Evolutionary conservation across 2,888 invertebrate genomes (phyloP).

Genomic region (Agrotis segetum): DNA sequence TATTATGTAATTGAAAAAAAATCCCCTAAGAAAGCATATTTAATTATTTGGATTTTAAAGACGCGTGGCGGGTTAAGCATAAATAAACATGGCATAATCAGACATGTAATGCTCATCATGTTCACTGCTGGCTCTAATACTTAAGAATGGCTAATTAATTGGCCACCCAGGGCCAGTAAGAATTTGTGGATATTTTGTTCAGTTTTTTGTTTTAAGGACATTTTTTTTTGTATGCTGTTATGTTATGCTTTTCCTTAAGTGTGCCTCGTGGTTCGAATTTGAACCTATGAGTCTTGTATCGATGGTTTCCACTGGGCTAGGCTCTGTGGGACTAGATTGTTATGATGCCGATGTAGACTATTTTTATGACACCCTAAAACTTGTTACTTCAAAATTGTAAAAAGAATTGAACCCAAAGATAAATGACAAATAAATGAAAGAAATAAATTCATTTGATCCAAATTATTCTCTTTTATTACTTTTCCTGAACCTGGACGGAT

Average conservation of each 20-base stretch:
- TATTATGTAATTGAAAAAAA: too few relatives aligned
- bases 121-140: not conserved
- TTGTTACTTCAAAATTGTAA: slow-evolving; percentile 1
- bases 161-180: too few relatives aligned
- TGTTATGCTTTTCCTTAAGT: not conserved
- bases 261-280: not conserved
- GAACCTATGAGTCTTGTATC: not conserved
- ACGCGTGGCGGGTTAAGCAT: not conserved
- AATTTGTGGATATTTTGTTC: too few relatives aligned
- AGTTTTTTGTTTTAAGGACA: too few relatives aligned
- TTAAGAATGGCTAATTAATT: too few relatives aligned
- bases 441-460: slow-evolving; percentile 20
- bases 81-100: not conserved
- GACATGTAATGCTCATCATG: not conserved
- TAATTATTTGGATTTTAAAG: not conserved
- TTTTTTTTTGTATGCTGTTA: not conserved
- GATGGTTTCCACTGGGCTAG: too few relatives aligned
- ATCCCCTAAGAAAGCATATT: not conserved
- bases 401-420: slow-evolving; percentile 18
- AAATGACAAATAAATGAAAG: slow-evolving; percentile 13
- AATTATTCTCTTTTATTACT: slow-evolving; percentile 11
- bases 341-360: not conserved
- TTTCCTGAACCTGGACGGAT: not conserved
- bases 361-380: too few relatives aligned
- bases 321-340: not conserved